Percentiles rank a stretch among this genome's conserved stretches.
Evolutionary conservation across 1,140 invertebrate species (phyloP).

Genomic region (Nephila pilipes): DNA sequence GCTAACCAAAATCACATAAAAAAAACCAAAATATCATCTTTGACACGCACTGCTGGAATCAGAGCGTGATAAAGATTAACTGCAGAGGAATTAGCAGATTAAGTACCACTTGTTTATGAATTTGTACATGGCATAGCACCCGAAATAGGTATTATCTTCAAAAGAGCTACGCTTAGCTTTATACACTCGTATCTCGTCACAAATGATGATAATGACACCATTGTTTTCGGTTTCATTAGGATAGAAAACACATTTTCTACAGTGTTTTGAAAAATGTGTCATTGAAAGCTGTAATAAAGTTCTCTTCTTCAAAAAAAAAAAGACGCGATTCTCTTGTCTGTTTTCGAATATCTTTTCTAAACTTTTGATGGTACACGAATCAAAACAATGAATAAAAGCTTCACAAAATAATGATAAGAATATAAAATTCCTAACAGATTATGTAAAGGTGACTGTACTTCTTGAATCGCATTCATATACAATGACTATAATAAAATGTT

Average conservation of each 20-base stretch:
- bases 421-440: no score
- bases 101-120: background rate
- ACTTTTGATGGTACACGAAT: no score
- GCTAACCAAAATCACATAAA: background rate
- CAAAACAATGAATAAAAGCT: no score
- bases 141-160: background rate
- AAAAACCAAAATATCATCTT: background rate
- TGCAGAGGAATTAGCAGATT: background rate
- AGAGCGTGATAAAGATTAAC: constrained; percentile 30
- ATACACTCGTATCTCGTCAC: background rate
- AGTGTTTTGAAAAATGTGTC: background rate
- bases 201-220: constrained; percentile 4
- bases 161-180: background rate
- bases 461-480: no score
- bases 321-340: background rate
- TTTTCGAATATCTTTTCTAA: no score
- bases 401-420: no score
- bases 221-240: background rate
- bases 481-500: no score
- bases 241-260: background rate
- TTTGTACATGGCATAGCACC: background rate
- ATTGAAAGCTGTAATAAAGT: background rate
- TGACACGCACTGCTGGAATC: background rate
- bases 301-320: background rate
- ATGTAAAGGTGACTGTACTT: no score